phyloP scores from a whole-genome alignment of 2,113 vertebrate species.

The Notiomystis cincta region DNA sequence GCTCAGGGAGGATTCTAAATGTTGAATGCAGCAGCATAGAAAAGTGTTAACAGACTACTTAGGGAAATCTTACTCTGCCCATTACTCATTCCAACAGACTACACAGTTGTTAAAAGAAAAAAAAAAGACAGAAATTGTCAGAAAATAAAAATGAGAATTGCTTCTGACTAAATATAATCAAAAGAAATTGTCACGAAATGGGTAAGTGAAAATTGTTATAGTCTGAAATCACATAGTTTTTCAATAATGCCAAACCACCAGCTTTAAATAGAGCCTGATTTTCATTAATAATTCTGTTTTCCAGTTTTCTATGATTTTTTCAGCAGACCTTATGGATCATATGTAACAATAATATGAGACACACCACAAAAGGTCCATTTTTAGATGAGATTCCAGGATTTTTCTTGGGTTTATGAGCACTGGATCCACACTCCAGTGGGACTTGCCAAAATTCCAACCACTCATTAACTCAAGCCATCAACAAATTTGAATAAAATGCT shows the following conservation, averaged over 20 bases:
- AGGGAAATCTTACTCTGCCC: neutral
- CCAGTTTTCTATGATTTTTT: constrained; percentile 25
- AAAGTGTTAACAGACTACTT: neutral
- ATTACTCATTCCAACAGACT: neutral
- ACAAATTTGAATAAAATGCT: constrained; percentile 54
- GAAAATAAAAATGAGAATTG: constrained; percentile 24
- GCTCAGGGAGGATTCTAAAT: neutral
- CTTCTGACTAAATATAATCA: constrained; percentile 46
- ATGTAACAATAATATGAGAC: constrained; percentile 8
- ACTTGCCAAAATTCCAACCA: constrained; percentile 57
- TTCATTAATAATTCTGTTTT: constrained; percentile 45
- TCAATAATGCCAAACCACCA: constrained; percentile 42
- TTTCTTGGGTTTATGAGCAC: constrained; percentile 40
- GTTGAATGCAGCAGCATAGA: neutral
- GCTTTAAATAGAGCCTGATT: constrained; percentile 43
- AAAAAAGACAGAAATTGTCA: neutral
- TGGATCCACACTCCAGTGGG: constrained; percentile 43
- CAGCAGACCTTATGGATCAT: neutral
- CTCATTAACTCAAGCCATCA: constrained; percentile 69
- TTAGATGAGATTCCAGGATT: constrained; percentile 38
- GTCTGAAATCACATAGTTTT: constrained; percentile 35
- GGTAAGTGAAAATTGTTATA: constrained; percentile 24
- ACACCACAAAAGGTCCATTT: neutral
- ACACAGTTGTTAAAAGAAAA: neutral
- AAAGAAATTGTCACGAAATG: constrained; percentile 22